phyloP scores from a whole-genome alignment of 1,140 invertebrate species.

The Tetramorium alpestre region DNA sequence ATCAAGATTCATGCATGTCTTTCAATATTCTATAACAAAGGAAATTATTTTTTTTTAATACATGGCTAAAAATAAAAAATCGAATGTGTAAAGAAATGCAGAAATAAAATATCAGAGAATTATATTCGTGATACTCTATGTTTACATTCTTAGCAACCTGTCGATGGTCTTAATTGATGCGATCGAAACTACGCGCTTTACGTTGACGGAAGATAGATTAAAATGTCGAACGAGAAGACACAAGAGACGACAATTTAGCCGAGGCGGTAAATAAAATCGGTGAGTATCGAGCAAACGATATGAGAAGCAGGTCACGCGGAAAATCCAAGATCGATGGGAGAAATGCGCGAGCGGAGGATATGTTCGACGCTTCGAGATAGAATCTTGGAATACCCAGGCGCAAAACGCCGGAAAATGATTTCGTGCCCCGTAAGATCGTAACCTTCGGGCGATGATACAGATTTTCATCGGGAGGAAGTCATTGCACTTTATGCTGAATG shows the following conservation, averaged over 20 bases:
- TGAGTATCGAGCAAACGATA: neutral
- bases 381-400: constrained; percentile 36
- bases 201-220: neutral
- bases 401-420: constrained; percentile 26
- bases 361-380: constrained; percentile 6
- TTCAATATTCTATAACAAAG: neutral
- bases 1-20: too few species aligned
- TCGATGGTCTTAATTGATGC: neutral
- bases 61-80: neutral
- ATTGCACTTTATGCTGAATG: constrained; percentile 85
- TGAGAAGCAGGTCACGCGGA: constrained; percentile 39
- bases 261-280: constrained; percentile 31
- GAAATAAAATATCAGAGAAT: neutral
- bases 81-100: neutral
- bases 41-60: neutral
- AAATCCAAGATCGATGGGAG: constrained; percentile 41
- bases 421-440: constrained; percentile 56
- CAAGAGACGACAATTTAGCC: neutral
- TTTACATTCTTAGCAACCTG: neutral
- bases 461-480: constrained; percentile 82
- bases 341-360: constrained; percentile 44
- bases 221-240: constrained; percentile 10
- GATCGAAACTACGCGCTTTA: neutral
- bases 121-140: neutral
- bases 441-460: constrained; percentile 77